These are phyloP conservation scores for Zoanthus sociatus DNA, from an alignment of 92 coral and sea anemone genomes.

Conservation along the genomic window DNA sequence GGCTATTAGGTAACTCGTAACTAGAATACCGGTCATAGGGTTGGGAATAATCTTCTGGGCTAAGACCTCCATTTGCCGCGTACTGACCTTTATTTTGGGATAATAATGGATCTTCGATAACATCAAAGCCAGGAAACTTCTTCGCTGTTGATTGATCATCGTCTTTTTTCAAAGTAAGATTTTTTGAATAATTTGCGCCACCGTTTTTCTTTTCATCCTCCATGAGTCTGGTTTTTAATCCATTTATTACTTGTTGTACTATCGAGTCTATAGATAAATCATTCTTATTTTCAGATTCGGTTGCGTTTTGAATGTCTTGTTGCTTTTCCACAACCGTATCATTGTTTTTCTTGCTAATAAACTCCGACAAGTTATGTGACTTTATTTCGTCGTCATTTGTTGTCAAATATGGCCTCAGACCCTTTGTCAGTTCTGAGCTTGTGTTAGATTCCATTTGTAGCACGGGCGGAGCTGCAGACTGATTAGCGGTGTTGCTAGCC, in stretches of 20 bases:
- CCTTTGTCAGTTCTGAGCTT: conserved; percentile 7
- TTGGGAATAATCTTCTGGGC: conserved; percentile 21
- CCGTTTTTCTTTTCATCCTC: not conserved
- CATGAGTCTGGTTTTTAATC: conserved; percentile 15
- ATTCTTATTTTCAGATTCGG: not conserved
- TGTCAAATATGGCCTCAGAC: conserved; percentile 22
- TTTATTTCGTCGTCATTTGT: conserved; percentile 32
- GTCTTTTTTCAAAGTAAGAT: not conserved
- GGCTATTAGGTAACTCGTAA: conserved; percentile 30
- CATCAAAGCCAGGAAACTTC: not conserved
- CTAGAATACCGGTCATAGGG: conserved; percentile 21
- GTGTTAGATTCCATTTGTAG: conserved; percentile 11
- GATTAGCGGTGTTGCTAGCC: conserved; percentile 24
- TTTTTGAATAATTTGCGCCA: too few species aligned
- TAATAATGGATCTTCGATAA: not conserved
- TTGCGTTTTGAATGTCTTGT: not conserved
- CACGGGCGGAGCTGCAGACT: conserved; percentile 12
- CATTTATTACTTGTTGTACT: conserved; percentile 24
- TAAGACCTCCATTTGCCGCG: not conserved
- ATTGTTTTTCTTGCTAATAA: not conserved
- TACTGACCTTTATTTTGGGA: not conserved
- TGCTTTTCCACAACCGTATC: not conserved
- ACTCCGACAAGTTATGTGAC: not conserved
- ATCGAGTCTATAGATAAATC: conserved; percentile 3
- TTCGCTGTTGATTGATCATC: not conserved